phyloP scores from a whole-genome alignment of 2,888 invertebrate species.

The Folsomia manolachei region DNA sequence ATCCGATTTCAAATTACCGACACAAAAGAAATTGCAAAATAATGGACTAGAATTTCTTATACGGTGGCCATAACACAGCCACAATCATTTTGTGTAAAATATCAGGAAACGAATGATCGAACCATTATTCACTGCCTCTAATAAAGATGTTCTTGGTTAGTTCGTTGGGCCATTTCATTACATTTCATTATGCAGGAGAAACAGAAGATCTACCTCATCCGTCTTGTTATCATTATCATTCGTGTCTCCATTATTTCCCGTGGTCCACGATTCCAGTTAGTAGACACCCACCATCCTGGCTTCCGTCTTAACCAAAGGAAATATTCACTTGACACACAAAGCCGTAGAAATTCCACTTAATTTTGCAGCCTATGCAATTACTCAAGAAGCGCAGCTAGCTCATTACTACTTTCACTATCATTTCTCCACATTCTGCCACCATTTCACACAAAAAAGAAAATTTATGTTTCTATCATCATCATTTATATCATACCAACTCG shows the following conservation, averaged over 20 bases:
- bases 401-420: not conserved
- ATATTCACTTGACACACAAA: no score
- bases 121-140: no score
- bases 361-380: not conserved
- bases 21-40: not conserved
- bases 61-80: no score
- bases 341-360: not conserved
- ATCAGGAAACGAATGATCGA: no score
- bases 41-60: not conserved
- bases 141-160: no score
- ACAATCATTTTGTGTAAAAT: no score
- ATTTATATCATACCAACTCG: no score
- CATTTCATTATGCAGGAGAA: not conserved
- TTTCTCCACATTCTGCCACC: conserved; percentile 10
- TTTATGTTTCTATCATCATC: conserved; percentile 23
- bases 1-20: not conserved
- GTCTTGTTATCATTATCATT: not conserved
- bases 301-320: no score
- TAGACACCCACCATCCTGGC: not conserved
- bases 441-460: conserved; percentile 3
- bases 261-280: not conserved
- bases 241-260: not conserved
- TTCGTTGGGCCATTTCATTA: not conserved
- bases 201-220: not conserved
- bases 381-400: not conserved